phyloP scores from a whole-genome alignment of 2,888 invertebrate species.

The Ethmia dodecea region DNA sequence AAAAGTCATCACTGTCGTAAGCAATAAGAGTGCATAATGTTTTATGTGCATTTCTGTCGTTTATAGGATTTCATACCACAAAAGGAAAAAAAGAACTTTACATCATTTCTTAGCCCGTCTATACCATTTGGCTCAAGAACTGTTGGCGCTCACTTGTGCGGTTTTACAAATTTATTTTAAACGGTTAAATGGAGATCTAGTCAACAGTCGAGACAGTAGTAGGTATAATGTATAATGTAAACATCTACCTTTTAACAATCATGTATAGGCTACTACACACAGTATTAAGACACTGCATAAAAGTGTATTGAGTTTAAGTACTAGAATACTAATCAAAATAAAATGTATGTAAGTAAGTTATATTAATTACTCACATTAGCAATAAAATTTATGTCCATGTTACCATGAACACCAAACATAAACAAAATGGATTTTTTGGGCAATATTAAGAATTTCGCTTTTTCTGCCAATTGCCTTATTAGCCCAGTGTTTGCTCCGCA shows the following conservation, averaged over 20 bases:
- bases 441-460: conserved; percentile 39
- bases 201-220: too few species aligned
- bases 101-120: too few species aligned
- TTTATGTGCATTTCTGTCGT: neutral
- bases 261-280: too few species aligned
- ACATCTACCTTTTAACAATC: too few species aligned
- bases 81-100: neutral
- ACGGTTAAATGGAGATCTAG: too few species aligned
- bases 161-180: too few species aligned
- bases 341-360: too few species aligned
- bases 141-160: too few species aligned
- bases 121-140: too few species aligned
- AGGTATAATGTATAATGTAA: too few species aligned
- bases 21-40: neutral
- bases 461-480: conserved; percentile 43
- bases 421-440: conserved; percentile 39
- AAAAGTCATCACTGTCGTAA: neutral
- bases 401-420: conserved; percentile 43
- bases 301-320: neutral
- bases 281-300: neutral
- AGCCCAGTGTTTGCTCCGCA: conserved; percentile 35
- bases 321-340: too few species aligned
- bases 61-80: neutral
- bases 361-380: conserved; percentile 45
- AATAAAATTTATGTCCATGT: conserved; percentile 46